These are phyloP conservation scores for Labroides dimidiatus DNA, from an alignment of 2,797 vertebrate species.

Conservation along the genomic window DNA sequence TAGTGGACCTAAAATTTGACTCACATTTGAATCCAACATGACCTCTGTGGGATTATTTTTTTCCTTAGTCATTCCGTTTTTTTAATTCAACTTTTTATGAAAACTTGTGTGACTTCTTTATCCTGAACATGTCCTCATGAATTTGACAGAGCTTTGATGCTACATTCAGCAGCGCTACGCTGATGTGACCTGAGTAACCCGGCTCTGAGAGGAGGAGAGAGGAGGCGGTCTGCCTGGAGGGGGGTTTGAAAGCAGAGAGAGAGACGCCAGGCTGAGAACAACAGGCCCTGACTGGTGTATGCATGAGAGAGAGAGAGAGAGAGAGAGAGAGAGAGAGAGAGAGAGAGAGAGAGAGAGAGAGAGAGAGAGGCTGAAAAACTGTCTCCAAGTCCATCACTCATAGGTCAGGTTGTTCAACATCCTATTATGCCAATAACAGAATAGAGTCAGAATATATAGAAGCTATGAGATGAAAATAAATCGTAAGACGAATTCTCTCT, in stretches of 20 bases:
- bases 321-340: neutral
- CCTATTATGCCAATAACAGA: too few relatives aligned
- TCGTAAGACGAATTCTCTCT: too few relatives aligned
- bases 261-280: conserved; percentile 23
- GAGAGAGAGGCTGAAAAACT: neutral
- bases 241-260: conserved; percentile 3
- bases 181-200: conserved; percentile 47
- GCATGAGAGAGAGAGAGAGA: neutral
- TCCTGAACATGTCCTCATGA: neutral
- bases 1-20: neutral
- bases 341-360: neutral
- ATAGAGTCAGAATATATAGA: too few relatives aligned
- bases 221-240: conserved; percentile 28
- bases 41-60: neutral
- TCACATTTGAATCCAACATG: neutral
- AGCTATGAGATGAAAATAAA: too few relatives aligned
- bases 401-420: too few relatives aligned
- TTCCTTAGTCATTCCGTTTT: too few relatives aligned
- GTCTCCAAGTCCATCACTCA: too few relatives aligned
- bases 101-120: neutral
- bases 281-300: conserved; percentile 73
- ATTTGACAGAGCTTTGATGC: neutral
- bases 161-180: conserved; percentile 4
- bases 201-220: conserved; percentile 17
- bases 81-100: neutral